Base-by-base conservation (phyloP, 2,888 invertebrate species). In the Disparrhopalites patrizii region DNA sequence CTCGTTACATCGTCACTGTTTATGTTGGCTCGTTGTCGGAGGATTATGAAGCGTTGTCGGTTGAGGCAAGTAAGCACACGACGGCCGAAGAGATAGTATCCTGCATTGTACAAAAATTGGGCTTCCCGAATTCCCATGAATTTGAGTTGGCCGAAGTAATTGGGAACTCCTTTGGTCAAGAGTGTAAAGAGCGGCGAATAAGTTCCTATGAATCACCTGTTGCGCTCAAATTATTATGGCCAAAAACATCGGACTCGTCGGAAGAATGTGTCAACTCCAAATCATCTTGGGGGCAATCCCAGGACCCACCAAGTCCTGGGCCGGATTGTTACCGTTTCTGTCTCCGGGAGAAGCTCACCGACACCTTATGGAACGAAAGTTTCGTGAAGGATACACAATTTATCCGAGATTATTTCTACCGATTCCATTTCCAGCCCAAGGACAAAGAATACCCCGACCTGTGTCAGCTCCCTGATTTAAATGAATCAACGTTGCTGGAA, bases 381-480 rank as follows among this genome's bases (percentile, higher is more conserved):
- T 91, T 90, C 80, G 77, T 78, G 33, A 89, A 91, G 84, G 92
- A 92, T 79, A 91, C 93, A 55, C 93, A 95, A 81, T 85, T 93
- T 70, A 90, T 95, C 78, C 88, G 93, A 78, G 93, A 93, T 79
- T 92, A 92, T 81, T 95, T 92, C 80, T 88, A 91, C 79, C 85
- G 91, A 75, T 92, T 96, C 80, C 84, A 95, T 33, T 89, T 91
- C 78, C 94, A 95, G 80, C 93, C 94, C 20, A 88, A 90, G 78
- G 92, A 93, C 80, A 86, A 93, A 75, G 95, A 96, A 79, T 96
- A 95, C 80, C 93, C 95, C 7, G 96, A 97, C 80, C 83, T 97
- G 76, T 96, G 96, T 80, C 94, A 94, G 81, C 82, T 96, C 77
- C 95, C 95, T 15, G 94, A 95, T 81, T 84, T 97, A 71, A 96